Conservation (phyloP, 2,797 vertebrate species). For the Ambastaia sidthimunki region DNA sequence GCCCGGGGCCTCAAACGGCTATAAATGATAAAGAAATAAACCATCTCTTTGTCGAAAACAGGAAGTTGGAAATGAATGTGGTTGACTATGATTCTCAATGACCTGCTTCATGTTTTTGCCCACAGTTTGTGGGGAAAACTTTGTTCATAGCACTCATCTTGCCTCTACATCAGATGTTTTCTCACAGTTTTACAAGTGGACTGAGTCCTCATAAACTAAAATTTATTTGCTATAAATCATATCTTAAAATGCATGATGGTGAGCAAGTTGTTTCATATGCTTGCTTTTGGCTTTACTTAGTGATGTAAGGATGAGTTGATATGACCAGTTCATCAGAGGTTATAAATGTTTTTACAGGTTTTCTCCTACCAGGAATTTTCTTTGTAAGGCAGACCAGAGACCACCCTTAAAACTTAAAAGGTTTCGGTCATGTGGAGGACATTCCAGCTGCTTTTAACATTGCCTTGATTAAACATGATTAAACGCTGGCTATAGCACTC, state of each 20-base stretch:
- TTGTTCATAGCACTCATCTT: conserved; percentile 10
- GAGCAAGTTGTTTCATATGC: conserved; percentile 21
- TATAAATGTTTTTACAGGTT: conserved; percentile 26
- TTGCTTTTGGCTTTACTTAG: neutral
- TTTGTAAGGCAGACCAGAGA: conserved; percentile 8
- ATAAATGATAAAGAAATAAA: conserved; percentile 50
- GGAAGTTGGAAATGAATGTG: conserved; percentile 23
- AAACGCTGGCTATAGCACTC: conserved; percentile 23
- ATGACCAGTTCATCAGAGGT: conserved; percentile 23
- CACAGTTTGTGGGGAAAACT: neutral
- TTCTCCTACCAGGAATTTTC: conserved; percentile 15
- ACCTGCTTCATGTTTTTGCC: conserved; percentile 5
- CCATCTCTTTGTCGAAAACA: conserved; percentile 30
- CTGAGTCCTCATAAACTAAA: conserved; percentile 32
- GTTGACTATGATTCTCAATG: conserved; percentile 39
- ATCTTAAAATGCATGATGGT: neutral
- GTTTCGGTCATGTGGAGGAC: conserved; percentile 2
- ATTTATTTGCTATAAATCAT: neutral
- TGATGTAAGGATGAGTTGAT: conserved; percentile 8
- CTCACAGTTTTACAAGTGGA: conserved; percentile 29
- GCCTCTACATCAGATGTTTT: neutral
- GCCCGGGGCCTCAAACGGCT: conserved; percentile 34
- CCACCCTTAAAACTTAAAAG: conserved; percentile 32
- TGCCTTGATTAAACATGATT: conserved; percentile 28
- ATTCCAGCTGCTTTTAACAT: neutral